Evolutionary conservation across 1,140 invertebrate genomes (phyloP).

Genomic region (Apocrypta bakeri): DNA sequence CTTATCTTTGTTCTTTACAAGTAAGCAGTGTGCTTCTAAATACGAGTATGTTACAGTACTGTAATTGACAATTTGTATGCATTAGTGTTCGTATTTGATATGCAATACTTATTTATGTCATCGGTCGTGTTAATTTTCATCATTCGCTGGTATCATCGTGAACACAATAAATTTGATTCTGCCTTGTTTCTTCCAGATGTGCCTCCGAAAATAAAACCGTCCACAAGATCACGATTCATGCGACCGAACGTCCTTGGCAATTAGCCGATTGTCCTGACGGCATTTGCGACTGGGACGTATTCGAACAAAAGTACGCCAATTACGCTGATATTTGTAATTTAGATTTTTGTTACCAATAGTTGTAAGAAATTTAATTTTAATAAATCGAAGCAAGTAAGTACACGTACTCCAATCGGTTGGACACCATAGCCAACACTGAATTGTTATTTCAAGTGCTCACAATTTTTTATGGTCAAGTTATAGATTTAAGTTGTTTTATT

Average conservation of each 20-base stretch:
- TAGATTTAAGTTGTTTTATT: too few species aligned
- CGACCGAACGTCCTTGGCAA: conserved; percentile 64
- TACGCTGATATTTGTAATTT: conserved; percentile 22
- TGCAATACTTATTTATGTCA: too few species aligned
- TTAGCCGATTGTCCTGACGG: conserved; percentile 67
- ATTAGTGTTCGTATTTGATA: too few species aligned
- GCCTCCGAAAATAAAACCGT: conserved; percentile 47
- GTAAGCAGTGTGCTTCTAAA: conserved; percentile 64
- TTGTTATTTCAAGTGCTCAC: too few species aligned
- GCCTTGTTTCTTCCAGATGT: conserved; percentile 64
- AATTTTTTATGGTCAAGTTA: too few species aligned
- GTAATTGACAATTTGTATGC: too few species aligned
- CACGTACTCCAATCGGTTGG: too few species aligned
- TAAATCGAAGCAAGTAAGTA: neutral
- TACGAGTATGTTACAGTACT: too few species aligned
- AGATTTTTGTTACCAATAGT: conserved; percentile 38
- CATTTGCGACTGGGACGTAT: conserved; percentile 61
- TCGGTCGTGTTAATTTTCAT: too few species aligned
- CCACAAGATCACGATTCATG: conserved; percentile 68
- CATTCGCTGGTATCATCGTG: too few species aligned
- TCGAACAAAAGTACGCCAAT: conserved; percentile 54
- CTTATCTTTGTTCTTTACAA: conserved; percentile 84
- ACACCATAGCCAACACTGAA: too few species aligned
- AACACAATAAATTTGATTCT: conserved; percentile 49
- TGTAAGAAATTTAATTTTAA: neutral